Evolutionary conservation across 2,888 invertebrate genomes (phyloP).

Genomic region (Catocala nupta): DNA sequence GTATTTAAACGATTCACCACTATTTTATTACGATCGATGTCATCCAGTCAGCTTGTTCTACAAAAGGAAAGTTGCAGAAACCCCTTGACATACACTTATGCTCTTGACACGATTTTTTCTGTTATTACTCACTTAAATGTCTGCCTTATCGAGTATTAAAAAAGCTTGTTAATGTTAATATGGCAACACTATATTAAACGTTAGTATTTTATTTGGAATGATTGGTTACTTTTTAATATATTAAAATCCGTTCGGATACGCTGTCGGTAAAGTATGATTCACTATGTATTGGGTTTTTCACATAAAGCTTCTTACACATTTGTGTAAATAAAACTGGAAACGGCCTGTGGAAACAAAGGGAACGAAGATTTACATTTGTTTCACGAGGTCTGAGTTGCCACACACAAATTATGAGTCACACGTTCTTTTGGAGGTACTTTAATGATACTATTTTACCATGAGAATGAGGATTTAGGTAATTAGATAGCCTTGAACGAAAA

Average conservation of each 20-base stretch:
- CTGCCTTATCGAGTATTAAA: constrained; percentile 52
- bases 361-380: constrained; percentile 66
- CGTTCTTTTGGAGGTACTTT: constrained; percentile 61
- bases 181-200: constrained; percentile 78
- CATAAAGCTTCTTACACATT: constrained; percentile 73
- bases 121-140: constrained; percentile 64
- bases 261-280: constrained; percentile 59
- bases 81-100: constrained; percentile 85
- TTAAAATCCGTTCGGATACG: constrained; percentile 65
- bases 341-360: constrained; percentile 73
- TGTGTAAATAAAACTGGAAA: constrained; percentile 76
- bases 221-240: constrained; percentile 66
- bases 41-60: constrained; percentile 72
- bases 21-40: constrained; percentile 73
- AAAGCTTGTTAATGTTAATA: constrained; percentile 74
- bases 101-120: constrained; percentile 81
- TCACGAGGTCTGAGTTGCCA: constrained; percentile 66
- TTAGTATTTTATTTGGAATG: constrained; percentile 80
- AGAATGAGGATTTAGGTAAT: constrained; percentile 59
- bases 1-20: constrained; percentile 75
- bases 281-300: constrained; percentile 70
- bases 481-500: constrained; percentile 39
- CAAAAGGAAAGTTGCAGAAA: constrained; percentile 83
- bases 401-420: constrained; percentile 68
- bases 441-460: constrained; percentile 50